Conservation (phyloP, 1,140 invertebrate genomes). For the Nautilus pompilius region DNA sequence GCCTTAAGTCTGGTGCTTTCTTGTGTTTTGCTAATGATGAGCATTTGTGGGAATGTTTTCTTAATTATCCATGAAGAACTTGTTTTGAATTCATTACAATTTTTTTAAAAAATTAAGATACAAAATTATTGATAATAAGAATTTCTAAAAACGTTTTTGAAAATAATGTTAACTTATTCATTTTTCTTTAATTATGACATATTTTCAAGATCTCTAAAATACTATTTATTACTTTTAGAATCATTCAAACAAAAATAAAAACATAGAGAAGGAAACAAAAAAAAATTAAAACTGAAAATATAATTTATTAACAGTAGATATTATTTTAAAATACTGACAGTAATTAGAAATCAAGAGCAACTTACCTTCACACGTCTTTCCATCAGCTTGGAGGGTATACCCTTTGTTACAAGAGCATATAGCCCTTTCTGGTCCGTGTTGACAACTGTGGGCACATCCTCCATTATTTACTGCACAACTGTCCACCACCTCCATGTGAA, state of each 20-base stretch:
- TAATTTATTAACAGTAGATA: background rate
- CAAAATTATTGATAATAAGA: too few relatives aligned
- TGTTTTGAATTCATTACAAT: too few relatives aligned
- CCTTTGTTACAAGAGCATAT: conserved; percentile 58
- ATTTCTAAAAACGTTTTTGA: too few relatives aligned
- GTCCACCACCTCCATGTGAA: conserved; percentile 51
- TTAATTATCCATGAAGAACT: too few relatives aligned
- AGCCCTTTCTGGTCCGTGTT: conserved; percentile 51
- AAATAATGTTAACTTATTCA: too few relatives aligned
- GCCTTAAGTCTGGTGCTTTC: too few relatives aligned
- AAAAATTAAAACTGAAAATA: background rate
- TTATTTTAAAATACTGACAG: background rate
- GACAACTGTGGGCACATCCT: conserved; percentile 57
- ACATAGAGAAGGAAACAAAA: background rate
- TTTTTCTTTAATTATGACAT: too few relatives aligned
- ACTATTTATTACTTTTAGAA: background rate
- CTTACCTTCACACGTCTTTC: conserved; percentile 53
- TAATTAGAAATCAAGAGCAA: background rate
- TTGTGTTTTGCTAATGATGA: too few relatives aligned
- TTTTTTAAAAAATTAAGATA: too few relatives aligned
- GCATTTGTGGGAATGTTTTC: too few relatives aligned
- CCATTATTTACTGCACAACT: conserved; percentile 49
- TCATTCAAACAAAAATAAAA: background rate
- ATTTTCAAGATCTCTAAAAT: background rate
- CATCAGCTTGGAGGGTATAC: conserved; percentile 56